A percentile compares a stretch with the other conserved stretches of the same genome.
phyloP scores from a whole-genome alignment of 2,888 invertebrate genomes.

The Lucinisca nassula region DNA sequence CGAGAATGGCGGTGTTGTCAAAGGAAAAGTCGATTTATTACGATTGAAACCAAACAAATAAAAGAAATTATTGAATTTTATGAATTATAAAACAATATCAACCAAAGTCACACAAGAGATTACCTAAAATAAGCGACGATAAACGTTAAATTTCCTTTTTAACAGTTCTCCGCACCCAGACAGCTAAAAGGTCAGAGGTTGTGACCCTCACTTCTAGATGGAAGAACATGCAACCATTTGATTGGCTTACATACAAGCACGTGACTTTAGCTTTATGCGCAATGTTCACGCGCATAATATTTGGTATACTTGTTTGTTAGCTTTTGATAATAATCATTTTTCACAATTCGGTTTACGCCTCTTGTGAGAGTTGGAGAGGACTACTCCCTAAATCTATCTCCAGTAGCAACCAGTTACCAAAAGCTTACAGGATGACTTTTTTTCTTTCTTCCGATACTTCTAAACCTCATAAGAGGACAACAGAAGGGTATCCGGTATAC shows the following conservation, averaged over 20 bases:
- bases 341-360: too few relatives aligned
- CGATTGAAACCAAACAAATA: background rate
- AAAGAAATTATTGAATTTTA: too few relatives aligned
- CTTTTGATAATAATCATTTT: too few relatives aligned
- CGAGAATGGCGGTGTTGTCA: slow-evolving; percentile 10
- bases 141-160: background rate
- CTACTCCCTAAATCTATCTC: too few relatives aligned
- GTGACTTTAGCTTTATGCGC: slow-evolving; percentile 55
- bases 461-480: too few relatives aligned
- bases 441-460: too few relatives aligned
- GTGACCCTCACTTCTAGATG: slow-evolving; percentile 82
- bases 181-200: slow-evolving; percentile 86
- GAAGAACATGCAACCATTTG: slow-evolving; percentile 67
- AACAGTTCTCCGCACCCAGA: slow-evolving; percentile 42
- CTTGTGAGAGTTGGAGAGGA: too few relatives aligned
- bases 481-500: too few relatives aligned
- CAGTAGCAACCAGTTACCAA: too few relatives aligned
- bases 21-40: background rate
- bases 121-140: background rate
- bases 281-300: slow-evolving; percentile 67
- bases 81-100: too few relatives aligned
- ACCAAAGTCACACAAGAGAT: background rate
- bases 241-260: slow-evolving; percentile 76
- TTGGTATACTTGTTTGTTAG: too few relatives aligned
- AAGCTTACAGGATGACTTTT: too few relatives aligned